Percentiles rank a stretch among this genome's conserved stretches.
These are phyloP conservation scores for Crocuta crocuta DNA, from an alignment of 2,113 vertebrate genomes.

Conservation along the genomic window DNA sequence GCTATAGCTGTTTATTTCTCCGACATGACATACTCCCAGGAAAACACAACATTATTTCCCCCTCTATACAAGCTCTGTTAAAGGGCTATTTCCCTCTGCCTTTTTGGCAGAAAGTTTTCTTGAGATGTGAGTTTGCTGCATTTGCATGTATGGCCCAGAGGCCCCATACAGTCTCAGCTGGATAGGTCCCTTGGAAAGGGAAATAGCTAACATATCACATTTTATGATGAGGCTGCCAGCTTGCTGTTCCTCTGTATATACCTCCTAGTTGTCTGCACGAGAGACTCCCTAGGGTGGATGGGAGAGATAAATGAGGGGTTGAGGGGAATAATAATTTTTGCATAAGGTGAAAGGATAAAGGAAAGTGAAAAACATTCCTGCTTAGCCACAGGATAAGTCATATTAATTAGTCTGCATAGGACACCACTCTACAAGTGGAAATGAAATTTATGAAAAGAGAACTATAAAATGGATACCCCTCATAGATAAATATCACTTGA, in stretches of 20 bases:
- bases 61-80: background rate
- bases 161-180: slow-evolving; percentile 66
- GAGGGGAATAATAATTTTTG: slow-evolving; percentile 70
- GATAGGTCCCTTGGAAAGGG: slow-evolving; percentile 64
- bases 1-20: slow-evolving; percentile 27
- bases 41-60: background rate
- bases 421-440: slow-evolving; percentile 68
- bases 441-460: slow-evolving; percentile 74
- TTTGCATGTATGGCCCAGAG: slow-evolving; percentile 73
- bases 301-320: slow-evolving; percentile 68
- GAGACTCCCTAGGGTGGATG: slow-evolving; percentile 56
- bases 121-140: slow-evolving; percentile 50
- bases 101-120: slow-evolving; percentile 66
- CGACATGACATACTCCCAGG: background rate
- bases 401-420: slow-evolving; percentile 70
- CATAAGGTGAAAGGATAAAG: slow-evolving; percentile 75
- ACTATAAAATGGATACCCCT: slow-evolving; percentile 60
- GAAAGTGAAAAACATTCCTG: slow-evolving; percentile 58
- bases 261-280: slow-evolving; percentile 44
- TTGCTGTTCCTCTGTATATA: slow-evolving; percentile 29
- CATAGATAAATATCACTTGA: slow-evolving; percentile 74
- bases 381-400: slow-evolving; percentile 72
- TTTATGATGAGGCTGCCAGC: slow-evolving; percentile 75
- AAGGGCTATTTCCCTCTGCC: slow-evolving; percentile 24
- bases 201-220: slow-evolving; percentile 71